Percentiles rank a stretch among this genome's conserved stretches.
Evolutionary conservation across 2,888 invertebrate species (phyloP).

Genomic region (Blomia tropicalis): DNA sequence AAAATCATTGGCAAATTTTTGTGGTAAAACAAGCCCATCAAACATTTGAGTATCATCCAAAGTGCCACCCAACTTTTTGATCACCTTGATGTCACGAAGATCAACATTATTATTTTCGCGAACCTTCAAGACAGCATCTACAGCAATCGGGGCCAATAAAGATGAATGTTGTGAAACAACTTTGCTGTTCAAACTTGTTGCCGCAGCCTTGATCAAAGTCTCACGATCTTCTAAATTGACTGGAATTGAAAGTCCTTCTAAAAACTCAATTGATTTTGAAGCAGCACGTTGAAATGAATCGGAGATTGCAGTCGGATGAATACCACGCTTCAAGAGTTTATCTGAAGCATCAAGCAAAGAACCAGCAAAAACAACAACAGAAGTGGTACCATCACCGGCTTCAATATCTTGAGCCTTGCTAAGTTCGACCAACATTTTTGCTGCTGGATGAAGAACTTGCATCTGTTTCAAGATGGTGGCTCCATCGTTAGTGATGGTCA

Average conservation of each 20-base stretch:
- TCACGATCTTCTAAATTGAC: conserved; percentile 71
- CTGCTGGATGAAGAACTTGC: conserved; percentile 94
- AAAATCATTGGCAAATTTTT: conserved; percentile 72
- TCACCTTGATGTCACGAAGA: conserved; percentile 82
- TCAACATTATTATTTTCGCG: conserved; percentile 59
- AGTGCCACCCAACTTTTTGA: conserved; percentile 74
- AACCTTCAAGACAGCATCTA: conserved; percentile 82
- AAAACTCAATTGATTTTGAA: conserved; percentile 54
- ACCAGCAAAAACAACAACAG: conserved; percentile 93
- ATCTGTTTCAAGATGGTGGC: conserved; percentile 98
- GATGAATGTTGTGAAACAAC: conserved; percentile 94
- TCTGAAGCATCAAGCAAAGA: conserved; percentile 83
- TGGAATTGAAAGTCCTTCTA: conserved; percentile 60
- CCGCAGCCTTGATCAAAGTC: conserved; percentile 78
- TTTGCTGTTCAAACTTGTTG: conserved; percentile 93
- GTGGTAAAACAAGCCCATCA: conserved; percentile 86
- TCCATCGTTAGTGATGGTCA: conserved; percentile 98
- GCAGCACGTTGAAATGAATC: conserved; percentile 80
- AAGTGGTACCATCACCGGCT: conserved; percentile 98
- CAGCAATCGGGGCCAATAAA: conserved; percentile 85
- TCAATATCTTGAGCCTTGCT: conserved; percentile 98
- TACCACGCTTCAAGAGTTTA: conserved; percentile 66
- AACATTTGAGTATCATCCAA: conserved; percentile 91
- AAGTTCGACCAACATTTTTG: conserved; percentile 96
- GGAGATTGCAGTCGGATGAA: conserved; percentile 93